These are phyloP conservation scores for Xestia c-nigrum DNA, from an alignment of 2,888 invertebrate genomes.

Conservation along the genomic window DNA sequence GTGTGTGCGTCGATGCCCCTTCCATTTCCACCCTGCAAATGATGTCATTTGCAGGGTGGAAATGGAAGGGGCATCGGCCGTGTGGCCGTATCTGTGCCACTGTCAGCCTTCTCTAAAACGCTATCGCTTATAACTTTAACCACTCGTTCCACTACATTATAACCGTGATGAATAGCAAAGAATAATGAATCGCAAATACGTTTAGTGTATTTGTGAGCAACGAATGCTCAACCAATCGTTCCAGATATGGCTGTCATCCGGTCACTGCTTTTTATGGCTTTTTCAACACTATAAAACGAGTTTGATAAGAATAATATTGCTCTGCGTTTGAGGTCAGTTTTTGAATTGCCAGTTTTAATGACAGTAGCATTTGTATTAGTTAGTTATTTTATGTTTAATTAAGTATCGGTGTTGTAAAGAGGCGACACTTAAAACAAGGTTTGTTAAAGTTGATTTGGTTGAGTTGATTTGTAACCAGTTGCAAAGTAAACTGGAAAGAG, in stretches of 20 bases:
- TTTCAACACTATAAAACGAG: conserved; percentile 34
- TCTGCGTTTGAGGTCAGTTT: conserved; percentile 5
- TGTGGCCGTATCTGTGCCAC: background rate
- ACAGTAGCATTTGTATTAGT: background rate
- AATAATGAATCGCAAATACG: conserved; percentile 77
- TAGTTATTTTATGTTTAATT: background rate
- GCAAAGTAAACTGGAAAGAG: background rate
- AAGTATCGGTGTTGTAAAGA: background rate
- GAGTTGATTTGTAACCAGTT: background rate
- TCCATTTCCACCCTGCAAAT: no score
- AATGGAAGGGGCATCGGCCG: no score
- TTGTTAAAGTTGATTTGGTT: background rate
- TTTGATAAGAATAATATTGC: conserved; percentile 47
- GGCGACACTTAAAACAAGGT: background rate
- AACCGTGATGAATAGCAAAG: conserved; percentile 78
- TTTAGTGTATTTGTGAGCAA: conserved; percentile 73
- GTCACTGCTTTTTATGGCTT: conserved; percentile 36
- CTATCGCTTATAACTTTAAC: conserved; percentile 43
- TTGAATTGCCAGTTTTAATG: conserved; percentile 5
- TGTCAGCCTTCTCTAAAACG: background rate
- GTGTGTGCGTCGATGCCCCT: no score
- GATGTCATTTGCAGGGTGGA: no score
- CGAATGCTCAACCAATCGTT: conserved; percentile 70
- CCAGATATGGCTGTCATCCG: conserved; percentile 56
- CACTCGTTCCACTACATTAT: conserved; percentile 61